Base-by-base conservation (phyloP, 2,797 vertebrate genomes). In the Salarias fasciatus region DNA sequence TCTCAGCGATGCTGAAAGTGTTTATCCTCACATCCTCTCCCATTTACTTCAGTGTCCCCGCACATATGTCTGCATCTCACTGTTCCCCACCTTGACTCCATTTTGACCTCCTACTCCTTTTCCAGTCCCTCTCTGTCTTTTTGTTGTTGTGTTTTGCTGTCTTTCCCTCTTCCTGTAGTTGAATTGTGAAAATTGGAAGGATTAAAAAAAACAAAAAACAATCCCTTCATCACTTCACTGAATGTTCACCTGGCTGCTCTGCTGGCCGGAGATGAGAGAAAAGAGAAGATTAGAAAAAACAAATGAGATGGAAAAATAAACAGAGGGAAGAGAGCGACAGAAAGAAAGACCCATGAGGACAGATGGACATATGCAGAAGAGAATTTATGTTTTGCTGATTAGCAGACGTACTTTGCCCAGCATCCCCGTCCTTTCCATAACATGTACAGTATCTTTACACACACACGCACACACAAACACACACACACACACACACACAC, bases 211-310 rank as follows among this genome's bases (percentile, higher is more conserved):
- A 35, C 6, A 35, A 79, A 60, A 72, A 50, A 67, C 11, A n/a
- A 68, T 80, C 68, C 62, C 63, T 75, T 68, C 57, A 84, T 83
- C 69, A 74, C 77, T 83, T 85, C 53, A 72, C 62, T 75, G 63
- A 62, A 68, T 56, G 78, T 68, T 84, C 73, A 86, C 76, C 83
- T 84, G 82, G 71, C 53, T 65, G 72, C 73, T 64, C 57, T 71
- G 63, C 64, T 86, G 83, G 85, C 79, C 53, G 5, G 61, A 83
- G 73, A 88, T 83, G 53, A 88, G 63, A 83, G 50, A 55, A 62
- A 71, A 55, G 49, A 75, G 62, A 52, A 65, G 54, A 80, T 72
- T 1, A 44, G 63, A 77, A 69, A 58, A 56, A 72, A 71, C 14
- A 72, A 80, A 77, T 59, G 70, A 79, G 64, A 69, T 74, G 75